Base-by-base conservation (phyloP, 2,888 invertebrate genomes). In the Phymatocera aterrima region DNA sequence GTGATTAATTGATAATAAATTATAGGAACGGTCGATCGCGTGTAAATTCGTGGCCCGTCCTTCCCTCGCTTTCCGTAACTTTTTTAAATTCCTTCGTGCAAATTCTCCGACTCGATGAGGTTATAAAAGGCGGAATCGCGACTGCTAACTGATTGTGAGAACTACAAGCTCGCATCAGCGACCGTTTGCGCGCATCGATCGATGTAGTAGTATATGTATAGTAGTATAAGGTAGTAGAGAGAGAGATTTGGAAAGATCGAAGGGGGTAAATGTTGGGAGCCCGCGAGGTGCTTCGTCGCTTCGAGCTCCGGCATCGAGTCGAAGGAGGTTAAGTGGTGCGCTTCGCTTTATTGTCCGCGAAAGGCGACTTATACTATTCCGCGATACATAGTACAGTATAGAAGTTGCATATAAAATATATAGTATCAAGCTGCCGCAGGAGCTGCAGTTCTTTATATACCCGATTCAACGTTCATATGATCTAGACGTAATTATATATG, bases 281-380 rank as follows among this genome's bases (percentile, higher is more conserved):
- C 15, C 51, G 54, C 24, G 70, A 48, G 70, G 70, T 72, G 70
- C 70, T 72, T 72, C 64, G 64, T 18, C 31, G 51, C 51, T 72
- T 51, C 31, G 51, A n/a, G n/a, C n/a, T n/a, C n/a, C n/a, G n/a
- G n/a, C 51, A 37, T 48, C 70, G n/a, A 51, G 51, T 51, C 48
- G 48, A 72, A 72, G 51, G 70, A 51, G 70, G 70, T 72, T 72
- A 72, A 72, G 70, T 72, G 70, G 70, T 51, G 70, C 51, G 48
- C 51, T 72, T 72, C 70, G 48, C n/a, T 68, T n/a, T 24, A 68
- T 68, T 28, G n/a, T 8, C n/a, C n/a, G n/a, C 24, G 43, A 24
- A 68, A 24, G 43, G 43, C 43, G 28, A 68, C 15, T 43, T 24
- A 46, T 46, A 15, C n/a, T n/a, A n/a, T 46, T 15, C 3, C 46